A percentile compares a stretch with the other conserved stretches of the same genome.
These are phyloP conservation scores for Sphaeridia pumilis DNA, from an alignment of 2,888 invertebrate genomes.

Conservation along the genomic window DNA sequence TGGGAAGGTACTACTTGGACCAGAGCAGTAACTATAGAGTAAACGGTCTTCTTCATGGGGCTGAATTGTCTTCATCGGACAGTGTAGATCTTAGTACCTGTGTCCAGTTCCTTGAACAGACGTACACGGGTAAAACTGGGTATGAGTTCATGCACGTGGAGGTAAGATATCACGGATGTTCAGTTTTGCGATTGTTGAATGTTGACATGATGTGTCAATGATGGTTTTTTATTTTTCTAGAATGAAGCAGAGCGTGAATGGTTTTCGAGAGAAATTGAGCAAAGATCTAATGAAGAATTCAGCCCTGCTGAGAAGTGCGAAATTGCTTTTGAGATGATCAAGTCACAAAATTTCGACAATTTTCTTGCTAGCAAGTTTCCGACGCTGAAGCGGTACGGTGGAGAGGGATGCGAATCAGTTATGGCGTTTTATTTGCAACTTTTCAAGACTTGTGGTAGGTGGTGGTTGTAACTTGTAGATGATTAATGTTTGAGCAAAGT, in stretches of 20 bases:
- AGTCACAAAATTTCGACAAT: conserved; percentile 83
- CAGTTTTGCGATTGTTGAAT: background rate
- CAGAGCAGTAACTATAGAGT: conserved; percentile 47
- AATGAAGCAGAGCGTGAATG: conserved; percentile 72
- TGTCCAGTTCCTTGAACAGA: conserved; percentile 52
- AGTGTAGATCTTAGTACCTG: conserved; percentile 52
- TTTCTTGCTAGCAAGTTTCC: conserved; percentile 85
- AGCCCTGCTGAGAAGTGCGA: conserved; percentile 46
- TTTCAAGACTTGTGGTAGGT: conserved; percentile 43
- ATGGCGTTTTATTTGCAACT: conserved; percentile 76
- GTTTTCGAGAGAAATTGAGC: conserved; percentile 62
- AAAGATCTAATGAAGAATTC: conserved; percentile 41
- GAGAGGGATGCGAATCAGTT: conserved; percentile 90
- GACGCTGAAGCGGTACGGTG: conserved; percentile 86
- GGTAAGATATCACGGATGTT: conserved; percentile 45
- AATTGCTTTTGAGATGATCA: conserved; percentile 63
- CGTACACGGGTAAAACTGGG: conserved; percentile 60
- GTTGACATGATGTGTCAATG: background rate
- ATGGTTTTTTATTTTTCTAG: conserved; percentile 35
- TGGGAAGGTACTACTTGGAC: conserved; percentile 52
- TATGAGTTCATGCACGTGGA: conserved; percentile 71
- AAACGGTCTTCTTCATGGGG: conserved; percentile 50
- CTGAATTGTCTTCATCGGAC: conserved; percentile 38
- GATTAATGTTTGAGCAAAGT: too few relatives aligned
- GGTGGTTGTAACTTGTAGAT: too few relatives aligned